A percentile compares a stretch with the other conserved stretches of the same genome.
Conservation (phyloP, 2,888 invertebrate genomes). For the Mesorhabditis spiculigera region DNA sequence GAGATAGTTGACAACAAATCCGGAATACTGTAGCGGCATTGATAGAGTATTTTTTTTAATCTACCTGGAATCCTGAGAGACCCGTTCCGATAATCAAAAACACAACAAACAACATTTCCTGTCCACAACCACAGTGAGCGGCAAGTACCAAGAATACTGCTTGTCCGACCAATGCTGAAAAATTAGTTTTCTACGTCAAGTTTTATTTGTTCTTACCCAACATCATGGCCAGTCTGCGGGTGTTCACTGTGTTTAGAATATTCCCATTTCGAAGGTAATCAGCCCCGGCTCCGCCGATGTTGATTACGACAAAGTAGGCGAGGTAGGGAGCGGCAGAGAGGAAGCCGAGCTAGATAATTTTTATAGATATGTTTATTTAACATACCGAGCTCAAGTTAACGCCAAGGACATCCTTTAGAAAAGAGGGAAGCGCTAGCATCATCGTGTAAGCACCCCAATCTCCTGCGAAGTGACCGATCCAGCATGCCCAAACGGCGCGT, state of each 20-base stretch:
- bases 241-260: conserved; percentile 52
- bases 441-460: conserved; percentile 64
- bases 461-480: conserved; percentile 61
- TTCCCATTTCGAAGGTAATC: conserved; percentile 45
- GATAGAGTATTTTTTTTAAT: conserved; percentile 4
- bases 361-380: background rate
- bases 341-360: conserved; percentile 51
- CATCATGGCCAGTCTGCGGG: conserved; percentile 55
- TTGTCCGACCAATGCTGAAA: conserved; percentile 54
- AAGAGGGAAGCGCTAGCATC: conserved; percentile 62
- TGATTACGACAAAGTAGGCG: conserved; percentile 56
- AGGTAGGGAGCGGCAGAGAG: conserved; percentile 57
- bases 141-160: conserved; percentile 54
- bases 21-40: conserved; percentile 50
- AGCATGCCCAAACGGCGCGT: conserved; percentile 59
- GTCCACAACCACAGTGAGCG: conserved; percentile 55
- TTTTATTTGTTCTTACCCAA: conserved; percentile 30
- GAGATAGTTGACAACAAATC: conserved; percentile 57
- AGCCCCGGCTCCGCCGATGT: conserved; percentile 52
- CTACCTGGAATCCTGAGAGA: conserved; percentile 3
- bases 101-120: conserved; percentile 52
- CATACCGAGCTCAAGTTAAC: conserved; percentile 49
- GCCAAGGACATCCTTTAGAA: conserved; percentile 57
- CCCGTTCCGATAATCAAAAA: conserved; percentile 47
- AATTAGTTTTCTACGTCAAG: background rate